A percentile compares a stretch with the other conserved stretches of the same genome.
Evolutionary conservation across 2,888 invertebrate genomes (phyloP).

Genomic region (Phytoseiulus persimilis): DNA sequence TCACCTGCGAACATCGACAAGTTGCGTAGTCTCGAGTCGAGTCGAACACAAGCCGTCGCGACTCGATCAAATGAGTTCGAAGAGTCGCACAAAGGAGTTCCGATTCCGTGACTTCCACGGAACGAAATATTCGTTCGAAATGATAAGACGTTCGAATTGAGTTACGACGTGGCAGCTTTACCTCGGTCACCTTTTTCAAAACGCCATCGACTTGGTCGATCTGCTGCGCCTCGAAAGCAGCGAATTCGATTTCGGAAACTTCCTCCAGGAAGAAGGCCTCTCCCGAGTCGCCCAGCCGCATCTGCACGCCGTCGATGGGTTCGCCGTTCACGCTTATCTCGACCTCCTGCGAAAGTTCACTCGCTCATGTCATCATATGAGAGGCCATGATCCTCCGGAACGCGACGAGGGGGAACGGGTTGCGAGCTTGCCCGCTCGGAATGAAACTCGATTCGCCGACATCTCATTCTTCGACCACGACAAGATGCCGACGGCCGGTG

Average conservation of each 20-base stretch:
- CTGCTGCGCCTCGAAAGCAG: not conserved
- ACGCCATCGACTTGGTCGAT: not conserved
- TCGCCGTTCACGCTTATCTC: constrained; percentile 96
- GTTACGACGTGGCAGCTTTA: not conserved
- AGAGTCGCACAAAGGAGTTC: not conserved
- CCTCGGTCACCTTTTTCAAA: not conserved
- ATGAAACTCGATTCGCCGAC: not conserved
- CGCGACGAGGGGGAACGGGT: not conserved
- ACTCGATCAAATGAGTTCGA: too few species aligned
- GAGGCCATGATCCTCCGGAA: not conserved
- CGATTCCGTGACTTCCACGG: not conserved
- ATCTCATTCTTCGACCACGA: not conserved
- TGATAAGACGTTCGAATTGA: not conserved
- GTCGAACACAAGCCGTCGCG: too few species aligned
- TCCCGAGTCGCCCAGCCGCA: constrained; percentile 97
- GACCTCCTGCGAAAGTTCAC: constrained; percentile 57
- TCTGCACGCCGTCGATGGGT: constrained; percentile 75
- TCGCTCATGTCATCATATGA: not conserved
- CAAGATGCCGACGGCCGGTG: not conserved
- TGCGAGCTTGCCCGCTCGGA: not conserved
- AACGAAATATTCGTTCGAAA: not conserved
- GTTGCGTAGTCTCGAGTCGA: too few species aligned
- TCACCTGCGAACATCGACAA: not conserved
- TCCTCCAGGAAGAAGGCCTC: constrained; percentile 98
- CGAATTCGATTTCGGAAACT: constrained; percentile 51